Evolutionary conservation across 2,113 vertebrate genomes (phyloP), one percentile per base, ranked within the genome.

Genomic region (Corvus hawaiiensis): DNA sequence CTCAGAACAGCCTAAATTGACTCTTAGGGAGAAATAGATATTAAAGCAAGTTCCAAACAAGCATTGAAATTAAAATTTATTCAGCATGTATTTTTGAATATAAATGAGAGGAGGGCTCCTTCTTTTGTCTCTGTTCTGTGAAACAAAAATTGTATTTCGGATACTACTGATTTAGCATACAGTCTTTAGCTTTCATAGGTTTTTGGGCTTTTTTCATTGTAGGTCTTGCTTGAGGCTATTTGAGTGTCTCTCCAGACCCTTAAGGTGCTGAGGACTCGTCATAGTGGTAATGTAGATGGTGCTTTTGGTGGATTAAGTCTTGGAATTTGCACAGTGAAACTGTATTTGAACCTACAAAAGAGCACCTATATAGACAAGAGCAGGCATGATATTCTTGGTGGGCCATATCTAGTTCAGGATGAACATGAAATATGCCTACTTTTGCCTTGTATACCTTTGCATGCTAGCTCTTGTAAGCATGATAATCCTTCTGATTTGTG

Each of bases 101-200:
- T 41, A 39, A 54, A 35, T 44, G 8, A 18, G 3, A 7, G 20
- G 9, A 16, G 1, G 1, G 2, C 46, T 49, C 16, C 17, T 54
- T 87, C 33, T 39, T 39, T 64, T 44, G 15, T 44, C 5, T 74
- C 3, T 30, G 3, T 20, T 83, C 32, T 41, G 22, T 21, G n/a
- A 83, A 56, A 66, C 15, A 55, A 46, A 81, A 39, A 8, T 28
- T 74, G 2, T 69, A 22, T 76, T 90, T 91, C 24, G 71, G 41
- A 9, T 62, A 43, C 10, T 8, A 5, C 17, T 73, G 26, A 55
- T 35, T 26, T 46, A 71, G 22, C 5, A 8, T 11, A 9, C 8
- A n/a, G 23, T 39, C 13, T 59, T 44, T 44, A 44, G 16, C 13
- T 83, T 79, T 75, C 10, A 32, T 27, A 49, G 15, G 8, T 10